phyloP scores from a whole-genome alignment of 1,140 invertebrate genomes.

The Globodera ellingtonae region DNA sequence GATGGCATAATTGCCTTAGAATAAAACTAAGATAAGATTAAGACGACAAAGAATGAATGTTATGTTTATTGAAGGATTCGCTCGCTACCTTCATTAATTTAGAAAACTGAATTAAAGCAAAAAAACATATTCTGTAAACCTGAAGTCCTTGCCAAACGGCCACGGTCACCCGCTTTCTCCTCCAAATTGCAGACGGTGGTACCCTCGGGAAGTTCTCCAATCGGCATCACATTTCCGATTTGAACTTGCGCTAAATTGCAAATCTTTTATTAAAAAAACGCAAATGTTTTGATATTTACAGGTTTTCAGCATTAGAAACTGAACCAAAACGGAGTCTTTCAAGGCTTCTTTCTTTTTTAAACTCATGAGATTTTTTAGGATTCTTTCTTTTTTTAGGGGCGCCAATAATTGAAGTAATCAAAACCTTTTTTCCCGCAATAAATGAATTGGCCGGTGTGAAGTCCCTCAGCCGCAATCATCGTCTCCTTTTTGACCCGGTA shows the following conservation, averaged over 20 bases:
- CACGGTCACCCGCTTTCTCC: slow-evolving; percentile 97
- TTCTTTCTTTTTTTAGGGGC: too few relatives aligned
- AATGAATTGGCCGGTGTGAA: slow-evolving; percentile 99
- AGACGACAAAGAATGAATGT: background rate
- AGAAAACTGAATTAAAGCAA: background rate
- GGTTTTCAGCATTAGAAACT: too few relatives aligned
- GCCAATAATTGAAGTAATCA: too few relatives aligned
- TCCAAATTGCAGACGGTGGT: slow-evolving; percentile 99
- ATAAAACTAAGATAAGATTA: background rate
- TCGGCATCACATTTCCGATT: slow-evolving; percentile 94
- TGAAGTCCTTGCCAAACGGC: slow-evolving; percentile 90
- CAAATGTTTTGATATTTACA: too few relatives aligned
- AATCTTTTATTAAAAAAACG: slow-evolving; percentile 1
- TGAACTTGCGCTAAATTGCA: slow-evolving; percentile 73
- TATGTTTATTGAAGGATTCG: background rate
- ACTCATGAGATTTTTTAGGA: too few relatives aligned
- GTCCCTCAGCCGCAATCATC: slow-evolving; percentile 96
- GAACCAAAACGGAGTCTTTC: too few relatives aligned
- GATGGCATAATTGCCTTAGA: slow-evolving; percentile 83
- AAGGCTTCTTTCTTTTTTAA: too few relatives aligned
- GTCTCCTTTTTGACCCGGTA: slow-evolving; percentile 94
- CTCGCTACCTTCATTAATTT: background rate
- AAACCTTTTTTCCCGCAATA: slow-evolving; percentile 95
- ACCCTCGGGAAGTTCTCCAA: slow-evolving; percentile 97
- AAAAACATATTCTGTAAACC: slow-evolving; percentile 69